Base-by-base conservation (phyloP, 2,888 invertebrate species). In the Seira ritae region DNA sequence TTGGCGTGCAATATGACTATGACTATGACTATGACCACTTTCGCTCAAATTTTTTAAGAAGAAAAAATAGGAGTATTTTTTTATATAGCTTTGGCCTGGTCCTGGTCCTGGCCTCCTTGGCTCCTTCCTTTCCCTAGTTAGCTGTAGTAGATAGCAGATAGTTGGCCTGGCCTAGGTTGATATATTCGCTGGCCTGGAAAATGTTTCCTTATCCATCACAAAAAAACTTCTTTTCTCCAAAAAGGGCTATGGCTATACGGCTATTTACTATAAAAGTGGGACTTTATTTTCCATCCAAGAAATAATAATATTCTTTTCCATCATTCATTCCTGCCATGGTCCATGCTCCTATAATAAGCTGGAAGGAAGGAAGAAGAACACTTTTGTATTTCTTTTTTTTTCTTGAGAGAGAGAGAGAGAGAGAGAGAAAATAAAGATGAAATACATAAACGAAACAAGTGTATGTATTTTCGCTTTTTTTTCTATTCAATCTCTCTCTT, bases 181-280 rank as follows among this genome's bases (percentile, higher is more conserved):
- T 79, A 68, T 80, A 80, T 74, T 80, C 66, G 70, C 65, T 80
- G 80, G 80, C 75, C 80, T 80, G 80, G 80, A 80, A 80, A 80
- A 80, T 80, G 50, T 42, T 80, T 75, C 69, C 76, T 60, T 76
- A 76, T 79, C 67, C 24, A 55, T 79, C 55, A 55, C 55, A 55
- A 12, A 55, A 12, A 1, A 12, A 55, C 55, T 55, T 55, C 15
- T n/a, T 55, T 55, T 31, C 31, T 55, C 42, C 42, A 42, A 42
- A 42, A 42, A n/a, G 42, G 42, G 42, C 42, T 42, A 42, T 42
- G 6, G n/a, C n/a, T n/a, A n/a, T n/a, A n/a, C n/a, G n/a, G n/a
- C n/a, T n/a, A n/a, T n/a, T n/a, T n/a, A n/a, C n/a, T n/a, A n/a
- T n/a, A n/a, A n/a, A n/a, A n/a, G n/a, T n/a, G n/a, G n/a, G n/a